Percentiles rank a stretch among this genome's conserved stretches.
phyloP scores from a whole-genome alignment of 1,140 invertebrate species.

The Brachionus manjavacas region DNA sequence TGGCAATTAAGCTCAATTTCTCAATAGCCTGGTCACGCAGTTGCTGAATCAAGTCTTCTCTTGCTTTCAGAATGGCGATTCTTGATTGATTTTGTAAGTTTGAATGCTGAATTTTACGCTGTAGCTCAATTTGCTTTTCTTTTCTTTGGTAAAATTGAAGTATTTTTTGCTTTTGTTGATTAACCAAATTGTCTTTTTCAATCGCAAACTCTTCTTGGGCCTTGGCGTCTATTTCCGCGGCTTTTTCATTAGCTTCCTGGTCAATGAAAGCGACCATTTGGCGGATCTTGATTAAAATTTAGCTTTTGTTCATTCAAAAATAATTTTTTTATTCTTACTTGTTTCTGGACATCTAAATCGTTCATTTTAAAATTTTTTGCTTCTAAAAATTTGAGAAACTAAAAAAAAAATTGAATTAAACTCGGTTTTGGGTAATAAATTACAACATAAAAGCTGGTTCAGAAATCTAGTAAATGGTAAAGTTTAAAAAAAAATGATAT shows the following conservation, averaged over 20 bases:
- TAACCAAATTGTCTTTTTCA: slow-evolving; percentile 37
- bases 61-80: slow-evolving; percentile 33
- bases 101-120: slow-evolving; percentile 42
- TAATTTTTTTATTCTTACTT: not conserved
- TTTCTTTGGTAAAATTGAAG: slow-evolving; percentile 36
- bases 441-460: not conserved
- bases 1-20: slow-evolving; percentile 1
- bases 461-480: not conserved
- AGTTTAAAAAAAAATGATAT: not conserved
- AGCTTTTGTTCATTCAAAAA: not conserved
- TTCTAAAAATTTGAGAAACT: not conserved
- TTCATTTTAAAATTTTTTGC: slow-evolving; percentile 19
- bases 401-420: not conserved
- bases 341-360: slow-evolving; percentile 37
- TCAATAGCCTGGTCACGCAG: slow-evolving; percentile 28
- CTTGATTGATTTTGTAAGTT: slow-evolving; percentile 40
- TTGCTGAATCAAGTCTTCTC: slow-evolving; percentile 37
- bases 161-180: slow-evolving; percentile 38
- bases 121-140: slow-evolving; percentile 42
- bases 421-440: not conserved
- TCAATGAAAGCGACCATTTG: slow-evolving; percentile 43
- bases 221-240: slow-evolving; percentile 41
- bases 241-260: slow-evolving; percentile 42
- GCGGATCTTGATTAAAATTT: not conserved
- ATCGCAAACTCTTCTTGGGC: slow-evolving; percentile 38